Evolutionary conservation across 2,113 vertebrate species (phyloP).

Genomic region (Gymnobelideus leadbeateri): DNA sequence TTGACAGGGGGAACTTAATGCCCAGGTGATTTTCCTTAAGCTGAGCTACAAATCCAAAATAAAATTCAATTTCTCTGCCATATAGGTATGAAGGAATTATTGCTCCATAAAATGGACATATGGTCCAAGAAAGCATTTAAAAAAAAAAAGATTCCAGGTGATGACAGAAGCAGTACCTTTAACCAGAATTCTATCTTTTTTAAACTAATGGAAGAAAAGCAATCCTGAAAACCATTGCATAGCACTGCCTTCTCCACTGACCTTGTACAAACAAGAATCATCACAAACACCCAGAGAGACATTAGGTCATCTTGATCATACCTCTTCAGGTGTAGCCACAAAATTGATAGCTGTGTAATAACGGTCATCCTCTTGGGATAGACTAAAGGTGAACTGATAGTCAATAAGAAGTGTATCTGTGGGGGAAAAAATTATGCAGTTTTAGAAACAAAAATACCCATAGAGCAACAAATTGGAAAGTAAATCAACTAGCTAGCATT

Average conservation of each 20-base stretch:
- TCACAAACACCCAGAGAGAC: conserved; percentile 33
- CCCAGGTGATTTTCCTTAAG: conserved; percentile 42
- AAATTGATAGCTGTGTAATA: conserved; percentile 99
- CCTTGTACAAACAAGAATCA: conserved; percentile 38
- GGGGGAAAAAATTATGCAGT: conserved; percentile 38
- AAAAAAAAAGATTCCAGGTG: conserved; percentile 19
- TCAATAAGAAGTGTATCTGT: conserved; percentile 98
- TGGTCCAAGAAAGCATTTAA: conserved; percentile 17
- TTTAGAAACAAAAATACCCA: conserved; percentile 45
- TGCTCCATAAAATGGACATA: conserved; percentile 40
- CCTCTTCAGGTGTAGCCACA: conserved; percentile 98
- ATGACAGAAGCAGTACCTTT: not conserved
- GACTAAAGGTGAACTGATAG: conserved; percentile 99
- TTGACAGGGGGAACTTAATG: not conserved
- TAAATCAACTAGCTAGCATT: not conserved
- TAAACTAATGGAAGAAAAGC: not conserved
- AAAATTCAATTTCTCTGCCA: conserved; percentile 52
- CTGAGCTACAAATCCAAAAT: conserved; percentile 29
- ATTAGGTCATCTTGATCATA: conserved; percentile 75
- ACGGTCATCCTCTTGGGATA: conserved; percentile 98
- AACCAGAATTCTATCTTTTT: not conserved
- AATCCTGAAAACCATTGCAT: conserved; percentile 18
- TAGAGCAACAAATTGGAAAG: not conserved
- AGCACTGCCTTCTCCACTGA: not conserved
- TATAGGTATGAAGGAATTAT: conserved; percentile 15